These are phyloP conservation scores for Gastracanthus pulcherrimus DNA, from an alignment of 2,888 invertebrate genomes.

Conservation along the genomic window DNA sequence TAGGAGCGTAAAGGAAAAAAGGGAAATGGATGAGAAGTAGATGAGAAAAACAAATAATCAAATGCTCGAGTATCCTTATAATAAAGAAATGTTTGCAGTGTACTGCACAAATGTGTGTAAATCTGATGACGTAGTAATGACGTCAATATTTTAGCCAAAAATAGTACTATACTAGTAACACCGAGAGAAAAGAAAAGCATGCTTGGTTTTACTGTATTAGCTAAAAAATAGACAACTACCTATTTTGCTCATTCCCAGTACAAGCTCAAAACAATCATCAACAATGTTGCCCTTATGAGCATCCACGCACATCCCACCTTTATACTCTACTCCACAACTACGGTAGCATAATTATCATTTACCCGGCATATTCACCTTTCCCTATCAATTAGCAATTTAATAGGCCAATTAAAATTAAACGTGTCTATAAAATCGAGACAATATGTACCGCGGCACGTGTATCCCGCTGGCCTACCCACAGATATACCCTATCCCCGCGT, in stretches of 20 bases:
- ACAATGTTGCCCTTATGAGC: slow-evolving; percentile 43
- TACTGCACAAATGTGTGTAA: too few relatives aligned
- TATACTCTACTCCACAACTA: neutral
- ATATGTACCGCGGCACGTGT: slow-evolving; percentile 34
- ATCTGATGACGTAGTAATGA: too few relatives aligned
- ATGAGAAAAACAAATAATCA: too few relatives aligned
- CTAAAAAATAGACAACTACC: neutral
- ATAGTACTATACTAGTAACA: too few relatives aligned
- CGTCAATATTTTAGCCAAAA: too few relatives aligned
- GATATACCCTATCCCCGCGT: neutral
- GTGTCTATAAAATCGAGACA: slow-evolving; percentile 53
- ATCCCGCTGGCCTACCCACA: neutral
- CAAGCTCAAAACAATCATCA: slow-evolving; percentile 17
- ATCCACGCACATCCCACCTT: neutral
- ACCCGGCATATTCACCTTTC: neutral
- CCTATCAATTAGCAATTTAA: slow-evolving; percentile 59
- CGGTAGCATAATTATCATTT: slow-evolving; percentile 36
- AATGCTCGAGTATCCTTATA: too few relatives aligned
- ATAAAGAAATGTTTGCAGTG: too few relatives aligned
- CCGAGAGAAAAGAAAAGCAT: too few relatives aligned
- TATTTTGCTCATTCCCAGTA: neutral
- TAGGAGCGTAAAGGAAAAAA: too few relatives aligned
- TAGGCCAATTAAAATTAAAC: slow-evolving; percentile 57
- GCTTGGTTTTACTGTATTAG: too few relatives aligned
- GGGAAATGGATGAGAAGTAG: too few relatives aligned